Conservation (phyloP, 2,113 vertebrate species). For the Anolis carolinensis region DNA sequence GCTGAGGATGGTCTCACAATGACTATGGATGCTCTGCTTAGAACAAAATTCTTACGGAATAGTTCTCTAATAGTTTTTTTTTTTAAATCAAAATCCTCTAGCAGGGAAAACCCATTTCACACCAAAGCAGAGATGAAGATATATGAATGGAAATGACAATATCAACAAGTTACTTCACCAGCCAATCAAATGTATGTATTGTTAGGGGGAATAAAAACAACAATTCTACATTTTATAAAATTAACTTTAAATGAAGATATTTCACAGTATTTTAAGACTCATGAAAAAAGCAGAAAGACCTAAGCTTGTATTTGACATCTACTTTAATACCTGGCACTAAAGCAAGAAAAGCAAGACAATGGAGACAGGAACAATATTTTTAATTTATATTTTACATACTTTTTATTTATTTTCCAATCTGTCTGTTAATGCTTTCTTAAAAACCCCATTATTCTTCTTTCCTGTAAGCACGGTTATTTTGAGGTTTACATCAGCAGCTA, state of each 20-base stretch:
- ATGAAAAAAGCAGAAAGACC: background rate
- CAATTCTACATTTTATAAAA: background rate
- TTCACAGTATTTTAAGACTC: background rate
- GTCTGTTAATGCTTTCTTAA: background rate
- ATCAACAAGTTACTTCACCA: background rate
- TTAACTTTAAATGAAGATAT: background rate
- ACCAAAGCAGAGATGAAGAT: background rate
- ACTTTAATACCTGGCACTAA: background rate
- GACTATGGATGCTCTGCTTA: background rate
- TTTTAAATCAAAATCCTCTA: too few species aligned
- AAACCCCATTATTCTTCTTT: background rate
- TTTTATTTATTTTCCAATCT: background rate
- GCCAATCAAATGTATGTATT: background rate
- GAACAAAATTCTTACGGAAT: background rate
- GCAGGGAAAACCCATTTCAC: too few species aligned
- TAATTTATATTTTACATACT: background rate
- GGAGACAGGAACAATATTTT: background rate
- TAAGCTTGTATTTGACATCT: background rate
- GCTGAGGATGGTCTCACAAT: background rate
- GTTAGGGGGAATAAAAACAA: background rate
- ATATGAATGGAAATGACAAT: background rate
- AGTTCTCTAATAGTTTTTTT: too few species aligned
- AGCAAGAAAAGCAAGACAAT: background rate
- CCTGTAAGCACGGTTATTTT: background rate
- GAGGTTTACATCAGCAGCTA: background rate